phyloP scores from a whole-genome alignment of 92 coral and sea anemone genomes.

The Porites evermanni region DNA sequence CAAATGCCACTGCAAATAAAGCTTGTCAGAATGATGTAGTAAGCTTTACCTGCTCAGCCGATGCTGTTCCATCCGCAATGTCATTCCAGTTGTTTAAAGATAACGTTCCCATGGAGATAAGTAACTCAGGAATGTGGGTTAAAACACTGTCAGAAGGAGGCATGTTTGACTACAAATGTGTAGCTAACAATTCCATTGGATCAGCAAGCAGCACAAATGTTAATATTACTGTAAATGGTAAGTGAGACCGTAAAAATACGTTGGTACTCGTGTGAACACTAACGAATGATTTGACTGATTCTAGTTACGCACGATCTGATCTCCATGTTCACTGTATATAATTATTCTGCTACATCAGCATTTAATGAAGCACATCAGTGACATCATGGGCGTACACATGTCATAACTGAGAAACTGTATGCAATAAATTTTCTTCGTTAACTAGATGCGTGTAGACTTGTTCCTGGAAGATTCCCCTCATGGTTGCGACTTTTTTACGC shows the following conservation, averaged over 20 bases:
- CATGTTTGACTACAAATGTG: slow-evolving; percentile 32
- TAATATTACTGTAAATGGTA: slow-evolving; percentile 7
- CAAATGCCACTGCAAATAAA: background rate
- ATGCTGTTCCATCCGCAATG: slow-evolving; percentile 39
- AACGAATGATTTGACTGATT: too few species aligned
- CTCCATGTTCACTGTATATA: too few species aligned
- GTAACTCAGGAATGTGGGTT: slow-evolving; percentile 10
- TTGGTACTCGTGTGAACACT: too few species aligned
- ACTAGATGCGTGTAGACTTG: too few species aligned
- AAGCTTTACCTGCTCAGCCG: slow-evolving; percentile 29
- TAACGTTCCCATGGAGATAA: slow-evolving; percentile 1
- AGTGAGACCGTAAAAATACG: background rate
- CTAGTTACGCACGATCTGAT: too few species aligned
- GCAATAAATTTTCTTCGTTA: too few species aligned
- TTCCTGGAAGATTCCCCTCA: too few species aligned
- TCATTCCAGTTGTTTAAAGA: slow-evolving; percentile 42
- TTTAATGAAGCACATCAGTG: too few species aligned
- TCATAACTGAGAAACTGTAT: too few species aligned
- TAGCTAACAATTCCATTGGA: slow-evolving; percentile 38
- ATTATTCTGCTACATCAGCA: too few species aligned
- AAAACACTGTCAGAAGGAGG: slow-evolving; percentile 16
- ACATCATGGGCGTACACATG: too few species aligned
- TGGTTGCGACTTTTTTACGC: too few species aligned
- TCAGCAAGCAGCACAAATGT: slow-evolving; percentile 37
- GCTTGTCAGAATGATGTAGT: slow-evolving; percentile 34